Evolutionary conservation across 2,888 invertebrate genomes (phyloP), one percentile per base, ranked within the genome.

Genomic region (Xestia c-nigrum): DNA sequence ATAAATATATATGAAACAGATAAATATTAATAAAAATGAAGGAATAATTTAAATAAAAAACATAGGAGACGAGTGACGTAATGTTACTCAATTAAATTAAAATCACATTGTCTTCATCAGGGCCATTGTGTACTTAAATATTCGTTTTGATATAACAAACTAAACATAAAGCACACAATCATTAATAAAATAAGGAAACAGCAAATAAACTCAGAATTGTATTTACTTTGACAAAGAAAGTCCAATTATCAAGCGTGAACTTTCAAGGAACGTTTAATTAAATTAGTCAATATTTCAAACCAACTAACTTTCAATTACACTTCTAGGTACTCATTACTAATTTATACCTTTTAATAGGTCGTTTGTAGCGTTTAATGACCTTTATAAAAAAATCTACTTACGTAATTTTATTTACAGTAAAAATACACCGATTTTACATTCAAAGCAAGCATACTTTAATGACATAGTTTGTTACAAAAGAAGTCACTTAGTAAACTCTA

Each of bases 91-190:
- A 24, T n/a, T 10, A 40, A 46, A 74, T 80, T 59, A 84, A 86
- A 88, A 90, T 91, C 84, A 87, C 86, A 88, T 90, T 88, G 85
- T 80, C 83, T 77, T 87, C 80, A 81, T 76, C 78, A 79, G 65
- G 85, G 88, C 76, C 72, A 66, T 57, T 12, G 40, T 74, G 19
- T 16, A 16, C 38, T 19, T n/a, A 69, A 24, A 31, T n/a, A 71
- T 14, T 31, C 31, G 31, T 31, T 31, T 31, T 19, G 55, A 0
- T 31, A 40, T 10, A 7, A 19, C 12, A 38, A 61, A 52, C 21
- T 10, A 43, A 68, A 73, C 57, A 50, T 61, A 38, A 43, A 64
- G 5, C n/a, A 50, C 9, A 5, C 16, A 2, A 31, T 52, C n/a
- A 46, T 50, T 63, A 38, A 80, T 52, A 38, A 78, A 68, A 52